Percentiles rank a stretch among this genome's conserved stretches.
Evolutionary conservation across 2,797 vertebrate genomes (phyloP).

Genomic region (Amazona finschi): DNA sequence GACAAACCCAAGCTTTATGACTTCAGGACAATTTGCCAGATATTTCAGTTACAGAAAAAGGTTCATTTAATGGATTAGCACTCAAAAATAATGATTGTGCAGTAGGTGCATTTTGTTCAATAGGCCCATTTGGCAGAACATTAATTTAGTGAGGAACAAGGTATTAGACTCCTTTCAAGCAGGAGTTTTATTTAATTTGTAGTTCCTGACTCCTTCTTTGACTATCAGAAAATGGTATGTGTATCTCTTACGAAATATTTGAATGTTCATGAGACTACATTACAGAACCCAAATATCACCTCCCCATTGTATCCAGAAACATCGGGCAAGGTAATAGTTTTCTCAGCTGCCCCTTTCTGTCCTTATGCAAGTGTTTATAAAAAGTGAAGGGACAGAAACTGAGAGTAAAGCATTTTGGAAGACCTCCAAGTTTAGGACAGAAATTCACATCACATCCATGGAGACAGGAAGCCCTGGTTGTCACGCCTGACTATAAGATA

Average conservation of each 20-base stretch:
- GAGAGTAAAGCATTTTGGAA: not conserved
- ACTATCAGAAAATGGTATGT: not conserved
- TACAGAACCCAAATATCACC: not conserved
- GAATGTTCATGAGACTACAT: not conserved
- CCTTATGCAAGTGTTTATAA: not conserved
- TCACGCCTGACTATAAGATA: not conserved
- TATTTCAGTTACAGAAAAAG: not conserved
- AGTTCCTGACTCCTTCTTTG: not conserved
- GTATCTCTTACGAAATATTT: not conserved
- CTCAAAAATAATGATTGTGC: not conserved
- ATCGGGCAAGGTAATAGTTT: not conserved
- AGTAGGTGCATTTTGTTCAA: not conserved
- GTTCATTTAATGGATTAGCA: not conserved
- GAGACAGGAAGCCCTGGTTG: not conserved
- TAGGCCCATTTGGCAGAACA: not conserved
- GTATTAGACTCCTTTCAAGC: not conserved
- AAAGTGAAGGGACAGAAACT: not conserved
- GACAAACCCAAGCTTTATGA: not conserved
- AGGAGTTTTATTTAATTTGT: not conserved
- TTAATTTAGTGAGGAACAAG: not conserved
- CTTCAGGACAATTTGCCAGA: not conserved
- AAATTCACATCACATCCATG: not conserved
- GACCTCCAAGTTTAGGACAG: not conserved
- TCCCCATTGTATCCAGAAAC: not conserved
- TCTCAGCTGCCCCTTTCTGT: not conserved